These are phyloP conservation scores for Drosophila ustulata DNA, from an alignment of 2,888 invertebrate species.

Conservation along the genomic window DNA sequence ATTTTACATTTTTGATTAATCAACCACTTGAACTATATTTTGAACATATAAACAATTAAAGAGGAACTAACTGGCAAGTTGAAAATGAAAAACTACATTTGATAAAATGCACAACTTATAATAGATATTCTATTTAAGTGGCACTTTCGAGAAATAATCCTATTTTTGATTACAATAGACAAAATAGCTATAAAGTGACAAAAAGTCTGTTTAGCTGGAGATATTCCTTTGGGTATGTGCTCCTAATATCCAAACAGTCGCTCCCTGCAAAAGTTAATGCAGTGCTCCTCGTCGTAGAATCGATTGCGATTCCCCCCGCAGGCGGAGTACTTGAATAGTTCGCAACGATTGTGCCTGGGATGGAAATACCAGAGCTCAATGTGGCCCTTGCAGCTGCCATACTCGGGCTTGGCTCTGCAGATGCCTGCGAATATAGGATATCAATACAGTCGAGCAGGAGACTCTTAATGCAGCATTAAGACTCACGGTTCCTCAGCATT, in stretches of 20 bases:
- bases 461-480: background rate
- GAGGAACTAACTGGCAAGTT: too few relatives aligned
- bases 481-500: conserved; percentile 10
- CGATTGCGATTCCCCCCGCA: conserved; percentile 56
- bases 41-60: too few relatives aligned
- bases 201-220: too few relatives aligned
- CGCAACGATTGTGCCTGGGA: background rate
- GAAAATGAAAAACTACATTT: too few relatives aligned
- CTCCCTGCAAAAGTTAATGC: conserved; percentile 22
- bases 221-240: background rate
- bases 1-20: too few relatives aligned
- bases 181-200: too few relatives aligned
- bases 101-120: too few relatives aligned
- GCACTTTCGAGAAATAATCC: too few relatives aligned
- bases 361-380: conserved; percentile 31
- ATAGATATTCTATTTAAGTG: too few relatives aligned
- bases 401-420: conserved; percentile 20
- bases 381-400: conserved; percentile 36
- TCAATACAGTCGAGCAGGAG: background rate
- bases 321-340: conserved; percentile 26
- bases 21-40: too few relatives aligned
- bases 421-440: conserved; percentile 22
- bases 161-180: too few relatives aligned
- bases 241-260: background rate
- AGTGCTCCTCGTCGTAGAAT: conserved; percentile 29